Percentiles rank a stretch among this genome's conserved stretches.
Evolutionary conservation across 2,797 vertebrate species (phyloP).

Genomic region (Thunnus albacares): DNA sequence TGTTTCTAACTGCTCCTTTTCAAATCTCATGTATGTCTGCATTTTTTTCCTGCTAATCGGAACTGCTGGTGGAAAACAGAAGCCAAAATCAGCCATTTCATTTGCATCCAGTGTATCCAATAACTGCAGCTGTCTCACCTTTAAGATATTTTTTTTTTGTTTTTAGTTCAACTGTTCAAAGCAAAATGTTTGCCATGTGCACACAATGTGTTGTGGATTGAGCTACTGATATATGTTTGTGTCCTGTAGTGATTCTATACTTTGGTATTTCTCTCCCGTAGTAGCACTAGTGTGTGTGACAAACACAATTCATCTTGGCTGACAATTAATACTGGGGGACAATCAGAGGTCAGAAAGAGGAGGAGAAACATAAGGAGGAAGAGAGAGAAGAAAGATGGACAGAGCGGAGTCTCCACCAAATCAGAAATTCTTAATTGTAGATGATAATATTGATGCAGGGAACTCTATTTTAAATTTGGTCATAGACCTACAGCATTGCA

Average conservation of each 20-base stretch:
- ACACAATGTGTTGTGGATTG: not conserved
- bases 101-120: too few relatives aligned
- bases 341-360: slow-evolving; percentile 34
- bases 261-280: slow-evolving; percentile 36
- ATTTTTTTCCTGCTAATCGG: not conserved
- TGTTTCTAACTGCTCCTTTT: not conserved
- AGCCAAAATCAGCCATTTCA: too few relatives aligned
- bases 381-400: not conserved
- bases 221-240: slow-evolving; percentile 16
- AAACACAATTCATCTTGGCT: slow-evolving; percentile 42
- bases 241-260: slow-evolving; percentile 4
- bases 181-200: not conserved
- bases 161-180: too few relatives aligned
- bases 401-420: not conserved
- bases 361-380: not conserved
- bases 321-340: slow-evolving; percentile 39
- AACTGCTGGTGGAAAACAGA: not conserved
- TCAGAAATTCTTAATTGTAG: not conserved
- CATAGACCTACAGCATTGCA: not conserved
- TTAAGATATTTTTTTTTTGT: too few relatives aligned
- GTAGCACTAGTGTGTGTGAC: slow-evolving; percentile 38
- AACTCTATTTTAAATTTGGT: not conserved
- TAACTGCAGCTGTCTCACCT: too few relatives aligned
- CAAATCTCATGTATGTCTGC: too few relatives aligned
- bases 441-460: not conserved